Evolutionary conservation across 2,888 invertebrate genomes (phyloP).

Genomic region (Lithosia quadra): DNA sequence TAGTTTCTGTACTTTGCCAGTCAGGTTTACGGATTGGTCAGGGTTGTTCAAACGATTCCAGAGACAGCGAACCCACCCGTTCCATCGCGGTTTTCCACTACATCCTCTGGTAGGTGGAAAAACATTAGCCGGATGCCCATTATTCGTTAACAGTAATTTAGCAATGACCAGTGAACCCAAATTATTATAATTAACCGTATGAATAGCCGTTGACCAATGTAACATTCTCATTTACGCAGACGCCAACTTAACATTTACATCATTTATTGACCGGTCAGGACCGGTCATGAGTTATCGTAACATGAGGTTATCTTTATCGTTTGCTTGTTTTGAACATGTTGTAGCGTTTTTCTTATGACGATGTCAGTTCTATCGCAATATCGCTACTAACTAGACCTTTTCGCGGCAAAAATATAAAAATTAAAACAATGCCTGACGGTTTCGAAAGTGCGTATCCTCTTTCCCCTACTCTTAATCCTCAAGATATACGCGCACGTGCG

Average conservation of each 20-base stretch:
- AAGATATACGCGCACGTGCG: constrained; percentile 87
- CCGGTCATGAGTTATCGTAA: constrained; percentile 72
- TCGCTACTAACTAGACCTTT: constrained; percentile 45
- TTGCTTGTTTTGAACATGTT: constrained; percentile 59
- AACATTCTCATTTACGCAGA: neutral
- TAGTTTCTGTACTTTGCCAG: neutral
- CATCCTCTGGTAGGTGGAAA: neutral
- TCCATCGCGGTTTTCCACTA: too few relatives aligned
- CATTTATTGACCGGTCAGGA: constrained; percentile 57
- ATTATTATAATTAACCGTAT: neutral
- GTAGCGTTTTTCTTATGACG: constrained; percentile 39
- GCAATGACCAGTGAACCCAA: too few relatives aligned
- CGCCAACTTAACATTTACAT: constrained; percentile 56
- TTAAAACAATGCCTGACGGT: constrained; percentile 85
- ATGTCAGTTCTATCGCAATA: constrained; percentile 56
- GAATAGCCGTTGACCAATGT: neutral
- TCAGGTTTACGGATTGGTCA: neutral
- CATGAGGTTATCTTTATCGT: constrained; percentile 70
- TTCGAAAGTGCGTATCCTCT: constrained; percentile 87
- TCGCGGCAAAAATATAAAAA: constrained; percentile 23
- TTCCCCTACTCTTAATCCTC: constrained; percentile 78
- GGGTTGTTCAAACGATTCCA: neutral
- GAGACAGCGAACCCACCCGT: too few relatives aligned
- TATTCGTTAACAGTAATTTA: too few relatives aligned
- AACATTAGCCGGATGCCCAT: neutral